Evolutionary conservation across 2,888 invertebrate genomes (phyloP).

Genomic region (Campoplex capitator): DNA sequence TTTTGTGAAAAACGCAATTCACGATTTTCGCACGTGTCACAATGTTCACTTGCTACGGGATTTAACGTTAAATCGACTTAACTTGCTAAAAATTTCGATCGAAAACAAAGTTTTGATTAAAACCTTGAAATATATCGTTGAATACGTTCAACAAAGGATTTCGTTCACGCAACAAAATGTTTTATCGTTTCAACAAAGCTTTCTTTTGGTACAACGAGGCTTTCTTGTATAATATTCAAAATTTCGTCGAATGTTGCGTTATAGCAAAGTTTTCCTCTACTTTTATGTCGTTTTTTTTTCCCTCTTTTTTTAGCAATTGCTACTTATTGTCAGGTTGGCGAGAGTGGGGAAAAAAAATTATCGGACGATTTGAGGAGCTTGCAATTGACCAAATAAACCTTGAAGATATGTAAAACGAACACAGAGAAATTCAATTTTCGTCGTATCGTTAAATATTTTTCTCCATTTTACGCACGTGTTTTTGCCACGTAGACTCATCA

Average conservation of each 20-base stretch:
- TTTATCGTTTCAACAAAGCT: too few species aligned
- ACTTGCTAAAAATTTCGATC: too few species aligned
- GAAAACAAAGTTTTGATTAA: too few species aligned
- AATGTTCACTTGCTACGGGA: too few species aligned
- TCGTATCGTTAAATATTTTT: not conserved
- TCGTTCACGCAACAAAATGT: too few species aligned
- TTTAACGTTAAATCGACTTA: too few species aligned
- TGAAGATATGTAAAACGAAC: slow-evolving; percentile 15
- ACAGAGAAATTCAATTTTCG: not conserved
- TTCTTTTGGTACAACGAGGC: too few species aligned
- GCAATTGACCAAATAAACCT: slow-evolving; percentile 29
- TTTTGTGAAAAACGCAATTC: too few species aligned
- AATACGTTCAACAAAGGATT: too few species aligned
- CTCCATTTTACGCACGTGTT: not conserved
- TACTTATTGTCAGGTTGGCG: not conserved
- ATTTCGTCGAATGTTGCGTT: not conserved
- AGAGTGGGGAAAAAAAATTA: not conserved
- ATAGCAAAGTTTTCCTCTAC: not conserved
- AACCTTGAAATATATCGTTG: too few species aligned
- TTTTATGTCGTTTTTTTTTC: not conserved
- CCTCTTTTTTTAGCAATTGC: not conserved
- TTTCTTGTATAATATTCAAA: too few species aligned
- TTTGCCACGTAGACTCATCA: not conserved
- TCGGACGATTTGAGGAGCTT: not conserved
- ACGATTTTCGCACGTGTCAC: too few species aligned